These are phyloP conservation scores for Alviniconcha strummeri DNA, from an alignment of 2,888 invertebrate species.

Conservation along the genomic window DNA sequence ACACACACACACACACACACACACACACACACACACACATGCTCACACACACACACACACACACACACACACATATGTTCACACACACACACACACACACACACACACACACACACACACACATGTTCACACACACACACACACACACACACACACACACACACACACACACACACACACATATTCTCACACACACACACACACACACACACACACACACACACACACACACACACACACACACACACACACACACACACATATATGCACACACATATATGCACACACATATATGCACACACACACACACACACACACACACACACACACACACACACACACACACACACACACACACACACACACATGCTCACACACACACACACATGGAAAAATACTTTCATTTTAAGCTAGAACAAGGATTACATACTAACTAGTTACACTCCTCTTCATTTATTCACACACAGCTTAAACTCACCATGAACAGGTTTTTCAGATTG, in stretches of 20 bases:
- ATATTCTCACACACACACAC: not conserved
- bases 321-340: not conserved
- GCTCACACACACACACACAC: not conserved
- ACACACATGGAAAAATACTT: not conserved
- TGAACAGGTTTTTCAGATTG: conserved; percentile 71
- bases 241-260: not conserved
- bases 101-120: not conserved
- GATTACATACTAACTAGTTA: too few relatives aligned
- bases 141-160: not conserved
- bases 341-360: not conserved
- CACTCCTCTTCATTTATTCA: too few relatives aligned
- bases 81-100: not conserved
- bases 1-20: not conserved
- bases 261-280: too few relatives aligned
- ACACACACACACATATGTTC: not conserved
- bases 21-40: too few relatives aligned
- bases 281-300: too few relatives aligned
- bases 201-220: too few relatives aligned
- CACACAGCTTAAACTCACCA: conserved; percentile 58
- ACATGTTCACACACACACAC: not conserved
- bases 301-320: too few relatives aligned
- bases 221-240: not conserved
- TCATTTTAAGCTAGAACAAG: not conserved
- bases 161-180: not conserved
- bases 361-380: too few relatives aligned